phyloP scores from a whole-genome alignment of 2,888 invertebrate species.

The Stratiomys singularior region DNA sequence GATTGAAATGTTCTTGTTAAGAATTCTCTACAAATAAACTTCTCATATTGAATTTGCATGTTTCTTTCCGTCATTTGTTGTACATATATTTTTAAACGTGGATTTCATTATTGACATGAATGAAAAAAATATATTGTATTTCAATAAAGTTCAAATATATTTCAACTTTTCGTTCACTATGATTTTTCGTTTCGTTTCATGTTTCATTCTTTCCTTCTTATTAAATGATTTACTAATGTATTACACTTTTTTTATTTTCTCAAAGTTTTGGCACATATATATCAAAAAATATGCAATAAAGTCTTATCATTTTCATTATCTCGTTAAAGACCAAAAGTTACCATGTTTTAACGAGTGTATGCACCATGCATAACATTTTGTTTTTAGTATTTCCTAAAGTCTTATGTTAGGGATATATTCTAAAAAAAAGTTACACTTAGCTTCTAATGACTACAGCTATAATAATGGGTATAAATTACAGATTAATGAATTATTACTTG shows the following conservation, averaged over 20 bases:
- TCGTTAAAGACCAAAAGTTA: neutral
- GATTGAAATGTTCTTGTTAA: neutral
- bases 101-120: slow-evolving; percentile 24
- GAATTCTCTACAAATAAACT: slow-evolving; percentile 18
- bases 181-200: too few relatives aligned
- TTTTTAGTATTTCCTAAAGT: slow-evolving; percentile 19
- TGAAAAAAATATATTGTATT: slow-evolving; percentile 42
- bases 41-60: slow-evolving; percentile 20
- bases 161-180: slow-evolving; percentile 23
- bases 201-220: neutral
- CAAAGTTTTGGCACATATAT: slow-evolving; percentile 42
- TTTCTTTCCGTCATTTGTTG: neutral
- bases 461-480: neutral
- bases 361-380: neutral
- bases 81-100: slow-evolving; percentile 3
- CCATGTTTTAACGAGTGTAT: slow-evolving; percentile 2
- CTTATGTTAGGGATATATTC: slow-evolving; percentile 12
- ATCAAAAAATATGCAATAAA: slow-evolving; percentile 44
- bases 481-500: slow-evolving; percentile 1
- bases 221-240: slow-evolving; percentile 11
- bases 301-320: slow-evolving; percentile 38
- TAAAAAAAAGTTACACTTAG: slow-evolving; percentile 12
- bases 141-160: slow-evolving; percentile 35
- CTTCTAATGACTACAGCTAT: neutral
- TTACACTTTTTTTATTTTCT: slow-evolving; percentile 13